These are phyloP conservation scores for Siderastrea siderea DNA, from an alignment of 92 coral and sea anemone genomes.

Conservation along the genomic window DNA sequence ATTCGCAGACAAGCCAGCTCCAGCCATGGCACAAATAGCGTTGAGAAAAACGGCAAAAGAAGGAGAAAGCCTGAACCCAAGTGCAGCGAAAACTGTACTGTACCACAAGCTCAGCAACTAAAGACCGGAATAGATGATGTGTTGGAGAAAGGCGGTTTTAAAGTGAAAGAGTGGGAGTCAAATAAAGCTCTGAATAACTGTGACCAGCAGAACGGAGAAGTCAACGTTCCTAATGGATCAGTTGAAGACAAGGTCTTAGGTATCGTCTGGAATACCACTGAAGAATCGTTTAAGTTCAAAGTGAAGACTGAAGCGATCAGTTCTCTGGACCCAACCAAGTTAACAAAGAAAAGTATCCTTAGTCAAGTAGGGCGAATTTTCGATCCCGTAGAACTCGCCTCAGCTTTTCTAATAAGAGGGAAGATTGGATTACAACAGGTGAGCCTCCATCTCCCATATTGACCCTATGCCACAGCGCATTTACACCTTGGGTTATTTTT, in stretches of 20 bases:
- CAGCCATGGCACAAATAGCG: constrained; percentile 21
- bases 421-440: constrained; percentile 62
- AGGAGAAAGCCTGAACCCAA: constrained; percentile 44
- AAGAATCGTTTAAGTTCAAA: constrained; percentile 39
- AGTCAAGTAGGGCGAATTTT: constrained; percentile 51
- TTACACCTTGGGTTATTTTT: no score
- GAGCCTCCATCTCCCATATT: no score
- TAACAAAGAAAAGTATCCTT: constrained; percentile 48
- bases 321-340: neutral
- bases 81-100: constrained; percentile 42
- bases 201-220: constrained; percentile 4
- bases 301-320: constrained; percentile 20
- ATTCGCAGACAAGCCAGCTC: constrained; percentile 73
- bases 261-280: constrained; percentile 41
- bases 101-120: constrained; percentile 31
- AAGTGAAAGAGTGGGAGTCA: neutral
- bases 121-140: constrained; percentile 75
- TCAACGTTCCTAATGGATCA: neutral
- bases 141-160: constrained; percentile 34
- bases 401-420: constrained; percentile 60
- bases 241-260: constrained; percentile 65
- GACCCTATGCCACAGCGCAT: no score
- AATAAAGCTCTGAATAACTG: neutral
- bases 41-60: constrained; percentile 69
- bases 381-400: constrained; percentile 69